These are phyloP conservation scores for Aromia moschata DNA, from an alignment of 2,888 invertebrate genomes.

Conservation along the genomic window DNA sequence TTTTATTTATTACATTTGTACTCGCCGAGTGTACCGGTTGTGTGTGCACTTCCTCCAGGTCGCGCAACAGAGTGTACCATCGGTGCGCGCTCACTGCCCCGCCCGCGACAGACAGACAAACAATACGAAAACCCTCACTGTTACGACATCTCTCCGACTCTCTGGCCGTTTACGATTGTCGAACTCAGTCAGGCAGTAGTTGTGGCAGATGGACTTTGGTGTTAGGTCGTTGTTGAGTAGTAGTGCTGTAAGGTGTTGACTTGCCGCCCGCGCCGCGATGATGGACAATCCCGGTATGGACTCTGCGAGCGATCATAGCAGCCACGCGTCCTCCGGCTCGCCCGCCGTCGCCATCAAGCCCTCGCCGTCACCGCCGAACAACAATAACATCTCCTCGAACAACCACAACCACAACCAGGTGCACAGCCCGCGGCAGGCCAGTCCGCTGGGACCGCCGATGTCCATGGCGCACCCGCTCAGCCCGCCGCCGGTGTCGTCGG, in stretches of 20 bases:
- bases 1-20: conserved; percentile 80
- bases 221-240: too few relatives aligned
- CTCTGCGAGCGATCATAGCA: conserved; percentile 69
- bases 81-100: conserved; percentile 49
- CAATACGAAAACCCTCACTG: conserved; percentile 57
- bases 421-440: conserved; percentile 63
- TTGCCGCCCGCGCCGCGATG: conserved; percentile 49
- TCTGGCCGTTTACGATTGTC: conserved; percentile 48
- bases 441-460: conserved; percentile 64
- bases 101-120: conserved; percentile 60
- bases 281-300: conserved; percentile 69
- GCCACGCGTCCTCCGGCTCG: conserved; percentile 66
- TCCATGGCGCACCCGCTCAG: conserved; percentile 71
- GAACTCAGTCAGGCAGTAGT: too few relatives aligned
- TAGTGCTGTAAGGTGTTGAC: conserved; percentile 31
- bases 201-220: conserved; percentile 45
- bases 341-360: conserved; percentile 63
- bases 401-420: conserved; percentile 57
- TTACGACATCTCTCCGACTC: conserved; percentile 62
- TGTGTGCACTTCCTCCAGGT: conserved; percentile 57
- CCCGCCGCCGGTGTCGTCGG: conserved; percentile 73
- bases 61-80: conserved; percentile 50
- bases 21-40: conserved; percentile 74
- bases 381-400: conserved; percentile 55
- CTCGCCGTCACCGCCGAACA: conserved; percentile 62